Evolutionary conservation across 2,888 invertebrate genomes (phyloP).

Genomic region (Drosophila nigricruria): DNA sequence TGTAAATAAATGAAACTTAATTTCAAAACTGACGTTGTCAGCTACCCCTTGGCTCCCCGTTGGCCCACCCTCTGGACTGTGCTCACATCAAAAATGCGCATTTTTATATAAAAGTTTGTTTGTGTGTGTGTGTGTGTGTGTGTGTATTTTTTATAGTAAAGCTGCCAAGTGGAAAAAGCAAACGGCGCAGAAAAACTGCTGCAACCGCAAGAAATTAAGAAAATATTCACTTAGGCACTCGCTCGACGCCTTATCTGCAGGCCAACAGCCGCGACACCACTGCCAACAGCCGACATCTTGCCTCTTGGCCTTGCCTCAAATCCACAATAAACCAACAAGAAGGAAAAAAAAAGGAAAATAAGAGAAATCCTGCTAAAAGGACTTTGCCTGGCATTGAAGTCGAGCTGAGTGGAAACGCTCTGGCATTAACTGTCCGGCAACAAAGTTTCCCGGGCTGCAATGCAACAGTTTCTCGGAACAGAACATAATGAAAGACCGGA

Average conservation of each 20-base stretch:
- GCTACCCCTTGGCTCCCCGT: neutral
- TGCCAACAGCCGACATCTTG: constrained; percentile 17
- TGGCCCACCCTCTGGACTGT: neutral
- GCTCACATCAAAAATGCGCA: constrained; percentile 50
- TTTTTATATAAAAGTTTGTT: constrained; percentile 52
- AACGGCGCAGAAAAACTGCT: constrained; percentile 66
- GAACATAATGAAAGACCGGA: neutral
- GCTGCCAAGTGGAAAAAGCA: constrained; percentile 46
- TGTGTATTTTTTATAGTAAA: constrained; percentile 16
- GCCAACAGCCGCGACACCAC: constrained; percentile 19
- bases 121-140: constrained; percentile 13
- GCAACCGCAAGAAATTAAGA: constrained; percentile 64
- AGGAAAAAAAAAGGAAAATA: neutral
- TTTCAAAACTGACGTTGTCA: constrained; percentile 39
- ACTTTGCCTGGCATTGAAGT: constrained; percentile 8
- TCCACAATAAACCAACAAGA: constrained; percentile 11
- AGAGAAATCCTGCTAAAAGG: constrained; percentile 5
- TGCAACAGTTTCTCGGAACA: constrained; percentile 7
- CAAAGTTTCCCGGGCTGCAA: constrained; percentile 10
- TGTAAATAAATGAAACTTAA: constrained; percentile 55
- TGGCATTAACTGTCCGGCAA: constrained; percentile 15
- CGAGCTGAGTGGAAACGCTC: constrained; percentile 7
- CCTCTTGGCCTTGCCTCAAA: constrained; percentile 22
- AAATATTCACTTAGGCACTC: constrained; percentile 61
- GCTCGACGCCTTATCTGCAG: constrained; percentile 59